Evolutionary conservation across 2,113 vertebrate genomes (phyloP).

Genomic region (Bufo bufo): DNA sequence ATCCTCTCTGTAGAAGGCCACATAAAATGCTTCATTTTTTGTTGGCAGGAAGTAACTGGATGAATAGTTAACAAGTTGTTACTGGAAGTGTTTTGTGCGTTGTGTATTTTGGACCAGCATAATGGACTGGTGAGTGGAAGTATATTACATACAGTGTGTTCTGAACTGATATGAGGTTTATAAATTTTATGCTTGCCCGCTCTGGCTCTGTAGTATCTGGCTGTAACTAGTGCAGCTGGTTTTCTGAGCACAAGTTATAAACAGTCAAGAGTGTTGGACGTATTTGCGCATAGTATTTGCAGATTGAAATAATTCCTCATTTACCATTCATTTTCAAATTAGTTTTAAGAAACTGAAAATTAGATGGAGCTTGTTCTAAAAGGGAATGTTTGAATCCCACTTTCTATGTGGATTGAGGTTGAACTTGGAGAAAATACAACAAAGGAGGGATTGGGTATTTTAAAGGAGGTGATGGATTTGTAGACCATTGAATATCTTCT

Average conservation of each 20-base stretch:
- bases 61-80: not conserved
- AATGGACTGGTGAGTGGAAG: constrained; percentile 4
- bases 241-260: not conserved
- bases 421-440: too few relatives aligned
- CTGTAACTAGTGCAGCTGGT: constrained; percentile 39
- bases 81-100: not conserved
- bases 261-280: not conserved
- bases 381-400: not conserved
- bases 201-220: constrained; percentile 28
- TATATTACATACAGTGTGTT: constrained; percentile 33
- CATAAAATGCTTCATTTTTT: not conserved
- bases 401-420: not conserved
- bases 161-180: constrained; percentile 19
- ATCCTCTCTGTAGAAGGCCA: not conserved
- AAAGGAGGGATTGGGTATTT: too few relatives aligned
- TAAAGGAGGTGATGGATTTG: too few relatives aligned
- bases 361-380: not conserved
- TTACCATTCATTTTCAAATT: not conserved
- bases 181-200: constrained; percentile 2
- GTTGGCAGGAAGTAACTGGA: not conserved
- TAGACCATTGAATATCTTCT: not conserved
- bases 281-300: not conserved
- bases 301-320: not conserved
- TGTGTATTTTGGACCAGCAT: not conserved
- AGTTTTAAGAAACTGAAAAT: not conserved